A percentile compares a stretch with the other conserved stretches of the same genome.
Conservation (phyloP, 2,888 invertebrate species). For the Catocala fraxini region DNA sequence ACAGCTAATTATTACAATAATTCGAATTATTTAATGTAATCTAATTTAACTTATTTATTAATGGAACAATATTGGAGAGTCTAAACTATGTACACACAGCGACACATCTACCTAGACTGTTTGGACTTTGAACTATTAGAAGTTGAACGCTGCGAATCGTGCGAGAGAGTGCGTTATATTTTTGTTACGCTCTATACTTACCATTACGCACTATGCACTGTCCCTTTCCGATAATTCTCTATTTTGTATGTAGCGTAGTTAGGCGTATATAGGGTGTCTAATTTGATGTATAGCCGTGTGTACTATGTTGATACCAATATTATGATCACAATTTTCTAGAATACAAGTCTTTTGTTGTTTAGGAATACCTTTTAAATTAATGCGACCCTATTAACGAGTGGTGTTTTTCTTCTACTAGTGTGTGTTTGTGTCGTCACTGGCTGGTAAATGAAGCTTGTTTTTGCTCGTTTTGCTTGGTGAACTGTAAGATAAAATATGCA, state of each 20-base stretch:
- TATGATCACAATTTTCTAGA: conserved; percentile 67
- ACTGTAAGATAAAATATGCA: conserved; percentile 60
- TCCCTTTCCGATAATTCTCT: too few relatives aligned
- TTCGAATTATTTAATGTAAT: conserved; percentile 56
- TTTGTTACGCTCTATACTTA: too few relatives aligned
- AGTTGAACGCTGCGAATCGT: too few relatives aligned
- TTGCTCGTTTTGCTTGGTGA: conserved; percentile 82
- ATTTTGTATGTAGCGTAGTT: too few relatives aligned
- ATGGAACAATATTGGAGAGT: conserved; percentile 65
- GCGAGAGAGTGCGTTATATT: too few relatives aligned
- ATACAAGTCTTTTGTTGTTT: conserved; percentile 49
- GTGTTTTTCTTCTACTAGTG: conserved; percentile 89
- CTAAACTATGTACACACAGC: conserved; percentile 54
- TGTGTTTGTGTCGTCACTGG: conserved; percentile 79
- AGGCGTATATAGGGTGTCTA: too few relatives aligned
- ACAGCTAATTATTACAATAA: conserved; percentile 60
- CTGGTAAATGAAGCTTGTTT: conserved; percentile 79
- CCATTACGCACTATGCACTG: too few relatives aligned
- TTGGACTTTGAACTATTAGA: too few relatives aligned
- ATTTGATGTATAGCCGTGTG: too few relatives aligned
- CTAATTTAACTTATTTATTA: conserved; percentile 49
- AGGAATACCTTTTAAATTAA: conserved; percentile 66
- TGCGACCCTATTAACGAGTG: conserved; percentile 87
- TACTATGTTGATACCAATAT: conserved; percentile 60
- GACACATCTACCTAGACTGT: too few relatives aligned